These are phyloP conservation scores for Syrmaticus mikado DNA, from an alignment of 2,113 vertebrate genomes.

Conservation along the genomic window DNA sequence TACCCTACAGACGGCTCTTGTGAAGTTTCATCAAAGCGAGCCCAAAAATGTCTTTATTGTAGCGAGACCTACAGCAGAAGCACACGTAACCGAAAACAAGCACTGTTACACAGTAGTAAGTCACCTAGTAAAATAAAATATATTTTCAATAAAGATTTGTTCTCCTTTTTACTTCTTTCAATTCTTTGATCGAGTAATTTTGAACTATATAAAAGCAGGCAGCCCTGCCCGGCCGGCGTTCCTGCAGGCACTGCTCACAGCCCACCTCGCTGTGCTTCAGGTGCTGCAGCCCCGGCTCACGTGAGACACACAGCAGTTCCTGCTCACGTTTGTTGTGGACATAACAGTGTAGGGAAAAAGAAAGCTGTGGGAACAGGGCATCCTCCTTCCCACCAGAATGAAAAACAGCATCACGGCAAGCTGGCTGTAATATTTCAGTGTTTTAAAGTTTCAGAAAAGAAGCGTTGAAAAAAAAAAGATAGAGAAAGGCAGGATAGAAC, in stretches of 20 bases:
- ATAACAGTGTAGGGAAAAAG: background rate
- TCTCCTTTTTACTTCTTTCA: slow-evolving; percentile 39
- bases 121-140: slow-evolving; percentile 58
- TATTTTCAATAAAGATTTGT: slow-evolving; percentile 69
- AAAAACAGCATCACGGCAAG: background rate
- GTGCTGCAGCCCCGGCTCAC: background rate
- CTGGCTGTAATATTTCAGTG: background rate
- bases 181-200: slow-evolving; percentile 71
- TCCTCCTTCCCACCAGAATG: background rate
- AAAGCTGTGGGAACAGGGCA: background rate
- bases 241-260: background rate
- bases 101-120: slow-evolving; percentile 58
- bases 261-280: background rate
- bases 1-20: slow-evolving; percentile 34
- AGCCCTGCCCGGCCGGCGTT: slow-evolving; percentile 21
- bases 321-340: background rate
- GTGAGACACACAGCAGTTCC: fast-evolving
- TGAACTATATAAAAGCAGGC: slow-evolving; percentile 60
- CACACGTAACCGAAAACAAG: background rate
- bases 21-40: slow-evolving; percentile 63
- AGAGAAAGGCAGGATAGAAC: background rate
- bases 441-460: background rate
- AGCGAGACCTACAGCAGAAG: slow-evolving; percentile 49
- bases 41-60: slow-evolving; percentile 27
- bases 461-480: background rate